These are phyloP conservation scores for Ceraclea dissimilis DNA, from an alignment of 2,888 invertebrate species.

Conservation along the genomic window DNA sequence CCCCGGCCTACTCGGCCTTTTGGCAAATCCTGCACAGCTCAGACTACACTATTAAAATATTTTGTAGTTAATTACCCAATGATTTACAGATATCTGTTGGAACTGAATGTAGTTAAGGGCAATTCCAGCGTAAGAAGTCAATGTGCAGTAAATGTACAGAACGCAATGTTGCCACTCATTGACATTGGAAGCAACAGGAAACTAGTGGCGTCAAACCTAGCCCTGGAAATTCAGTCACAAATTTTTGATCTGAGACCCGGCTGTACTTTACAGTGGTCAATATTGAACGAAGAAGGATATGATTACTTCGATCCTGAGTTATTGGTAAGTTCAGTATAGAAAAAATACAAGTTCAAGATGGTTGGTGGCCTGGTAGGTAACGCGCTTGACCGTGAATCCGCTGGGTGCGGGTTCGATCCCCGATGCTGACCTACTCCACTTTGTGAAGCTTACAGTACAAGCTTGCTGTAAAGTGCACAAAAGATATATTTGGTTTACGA, in stretches of 20 bases:
- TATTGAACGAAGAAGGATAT: constrained; percentile 15
- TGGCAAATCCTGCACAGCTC: too few species aligned
- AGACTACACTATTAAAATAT: too few species aligned
- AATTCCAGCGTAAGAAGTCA: constrained; percentile 11
- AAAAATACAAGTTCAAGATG: too few species aligned
- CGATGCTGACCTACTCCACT: not conserved
- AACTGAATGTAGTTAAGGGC: constrained; percentile 17
- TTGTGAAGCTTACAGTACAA: too few species aligned
- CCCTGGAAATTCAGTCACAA: constrained; percentile 19
- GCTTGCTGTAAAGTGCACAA: too few species aligned
- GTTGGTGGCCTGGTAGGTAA: too few species aligned
- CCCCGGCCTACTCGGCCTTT: too few species aligned
- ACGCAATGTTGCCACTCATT: constrained; percentile 21
- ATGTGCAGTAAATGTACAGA: constrained; percentile 8
- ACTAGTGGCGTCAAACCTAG: constrained; percentile 9
- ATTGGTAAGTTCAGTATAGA: constrained; percentile 14
- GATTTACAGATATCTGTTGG: constrained; percentile 15
- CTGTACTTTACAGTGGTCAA: constrained; percentile 18
- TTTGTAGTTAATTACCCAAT: too few species aligned
- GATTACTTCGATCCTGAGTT: constrained; percentile 6
- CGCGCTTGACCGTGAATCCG: too few species aligned
- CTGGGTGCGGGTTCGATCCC: not conserved
- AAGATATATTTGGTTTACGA: too few species aligned
- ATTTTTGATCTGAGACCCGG: constrained; percentile 20
- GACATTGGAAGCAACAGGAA: constrained; percentile 10